Percentiles rank a stretch among this genome's conserved stretches.
Conservation (phyloP, 2,797 vertebrate species). For the Pelodytes ibericus region DNA sequence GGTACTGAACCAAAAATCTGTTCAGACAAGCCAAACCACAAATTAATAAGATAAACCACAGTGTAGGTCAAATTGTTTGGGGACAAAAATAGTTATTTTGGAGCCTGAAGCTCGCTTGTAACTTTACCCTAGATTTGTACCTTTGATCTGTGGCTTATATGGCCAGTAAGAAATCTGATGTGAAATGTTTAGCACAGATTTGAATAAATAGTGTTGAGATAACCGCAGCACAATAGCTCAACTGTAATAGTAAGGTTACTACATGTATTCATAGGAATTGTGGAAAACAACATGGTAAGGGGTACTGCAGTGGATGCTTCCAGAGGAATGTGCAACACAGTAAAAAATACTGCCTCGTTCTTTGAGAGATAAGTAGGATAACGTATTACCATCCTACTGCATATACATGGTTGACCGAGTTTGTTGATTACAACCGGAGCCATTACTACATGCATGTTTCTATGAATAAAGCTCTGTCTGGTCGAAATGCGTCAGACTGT, state of each 20-base stretch:
- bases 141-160: constrained; percentile 7
- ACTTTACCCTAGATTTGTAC: constrained; percentile 16
- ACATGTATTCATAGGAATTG: not conserved
- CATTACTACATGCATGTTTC: too few species aligned
- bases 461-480: too few species aligned
- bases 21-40: constrained; percentile 54
- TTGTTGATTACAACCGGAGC: too few species aligned
- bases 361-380: too few species aligned
- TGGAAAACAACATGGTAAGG: not conserved
- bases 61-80: constrained; percentile 51
- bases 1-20: constrained; percentile 50
- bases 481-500: too few species aligned
- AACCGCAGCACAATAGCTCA: not conserved
- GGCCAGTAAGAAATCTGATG: constrained; percentile 13
- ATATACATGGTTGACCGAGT: too few species aligned
- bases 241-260: not conserved
- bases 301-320: too few species aligned
- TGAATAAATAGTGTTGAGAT: not conserved
- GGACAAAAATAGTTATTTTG: constrained; percentile 48
- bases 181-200: not conserved
- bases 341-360: too few species aligned
- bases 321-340: not conserved
- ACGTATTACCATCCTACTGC: too few species aligned
- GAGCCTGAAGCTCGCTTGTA: constrained; percentile 22
- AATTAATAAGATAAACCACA: constrained; percentile 54